A percentile compares a stretch with the other conserved stretches of the same genome.
Conservation (phyloP, 23 tunicate genomes). For the Halocynthia roretzi region DNA sequence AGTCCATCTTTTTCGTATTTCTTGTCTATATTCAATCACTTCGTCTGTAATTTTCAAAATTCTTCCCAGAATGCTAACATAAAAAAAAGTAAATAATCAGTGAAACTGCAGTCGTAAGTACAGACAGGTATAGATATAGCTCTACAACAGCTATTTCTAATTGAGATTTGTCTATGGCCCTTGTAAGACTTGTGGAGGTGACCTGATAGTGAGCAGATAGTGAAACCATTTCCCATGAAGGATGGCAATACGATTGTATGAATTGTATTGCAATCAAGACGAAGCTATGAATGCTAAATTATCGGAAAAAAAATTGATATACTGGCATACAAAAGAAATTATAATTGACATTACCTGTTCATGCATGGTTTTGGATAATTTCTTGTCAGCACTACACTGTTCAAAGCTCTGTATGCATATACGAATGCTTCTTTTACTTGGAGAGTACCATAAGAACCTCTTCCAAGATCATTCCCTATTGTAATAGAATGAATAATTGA, state of each 20-base stretch:
- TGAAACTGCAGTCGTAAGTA: no score
- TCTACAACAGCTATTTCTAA: no score
- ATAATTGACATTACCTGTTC: constrained; percentile 7
- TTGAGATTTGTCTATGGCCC: no score
- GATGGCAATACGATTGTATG: constrained; percentile 11
- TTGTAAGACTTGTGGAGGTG: no score
- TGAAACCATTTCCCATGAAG: neutral
- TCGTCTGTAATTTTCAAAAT: constrained; percentile 40
- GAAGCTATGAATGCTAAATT: neutral
- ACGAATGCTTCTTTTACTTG: constrained; percentile 70
- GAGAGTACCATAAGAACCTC: constrained; percentile 55
- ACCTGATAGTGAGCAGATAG: neutral
- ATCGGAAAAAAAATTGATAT: neutral
- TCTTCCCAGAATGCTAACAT: constrained; percentile 28
- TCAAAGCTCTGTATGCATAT: constrained; percentile 52
- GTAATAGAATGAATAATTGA: neutral
- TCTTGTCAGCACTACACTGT: constrained; percentile 18
- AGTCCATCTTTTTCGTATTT: constrained; percentile 27
- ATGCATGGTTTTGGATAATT: constrained; percentile 14
- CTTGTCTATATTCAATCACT: constrained; percentile 36
- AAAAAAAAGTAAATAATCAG: neutral
- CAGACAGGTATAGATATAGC: no score
- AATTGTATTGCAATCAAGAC: neutral
- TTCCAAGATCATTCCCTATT: constrained; percentile 72
- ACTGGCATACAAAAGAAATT: neutral